Conservation (phyloP, 2,113 vertebrate genomes). For the cattle (Bos taurus) region DNA sequence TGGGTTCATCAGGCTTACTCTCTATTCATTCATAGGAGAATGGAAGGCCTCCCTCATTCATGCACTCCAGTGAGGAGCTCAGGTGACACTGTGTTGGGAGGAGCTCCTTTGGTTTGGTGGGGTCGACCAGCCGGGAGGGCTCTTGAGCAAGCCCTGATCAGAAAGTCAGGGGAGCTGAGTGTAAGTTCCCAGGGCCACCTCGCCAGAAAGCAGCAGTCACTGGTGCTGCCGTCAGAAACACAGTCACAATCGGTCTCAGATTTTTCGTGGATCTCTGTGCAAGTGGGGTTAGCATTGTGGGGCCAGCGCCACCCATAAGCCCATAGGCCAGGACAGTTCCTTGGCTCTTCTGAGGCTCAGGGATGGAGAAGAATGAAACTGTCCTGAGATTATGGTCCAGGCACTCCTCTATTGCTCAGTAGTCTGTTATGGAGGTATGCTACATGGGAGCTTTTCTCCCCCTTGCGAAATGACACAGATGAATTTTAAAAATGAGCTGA, state of each 20-base stretch:
- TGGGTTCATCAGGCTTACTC: neutral
- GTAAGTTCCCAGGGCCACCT: neutral
- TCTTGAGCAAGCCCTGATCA: neutral
- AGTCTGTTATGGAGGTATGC: neutral
- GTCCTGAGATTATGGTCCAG: neutral
- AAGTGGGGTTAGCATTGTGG: neutral
- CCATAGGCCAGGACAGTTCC: neutral
- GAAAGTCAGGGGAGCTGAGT: neutral
- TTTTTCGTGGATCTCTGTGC: neutral
- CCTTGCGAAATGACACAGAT: neutral
- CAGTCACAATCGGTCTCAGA: neutral
- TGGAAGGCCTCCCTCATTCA: neutral
- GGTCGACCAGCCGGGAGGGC: neutral
- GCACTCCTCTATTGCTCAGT: neutral
- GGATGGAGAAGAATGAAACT: neutral
- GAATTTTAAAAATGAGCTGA: neutral
- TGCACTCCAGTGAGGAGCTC: neutral
- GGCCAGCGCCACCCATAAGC: neutral
- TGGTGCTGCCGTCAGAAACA: neutral
- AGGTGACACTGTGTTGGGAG: neutral
- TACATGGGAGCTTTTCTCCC: neutral
- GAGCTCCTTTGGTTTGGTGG: neutral
- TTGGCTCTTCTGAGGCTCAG: neutral
- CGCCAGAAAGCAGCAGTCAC: neutral
- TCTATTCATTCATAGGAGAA: neutral